Percentiles rank a stretch among this genome's conserved stretches.
Conservation (phyloP, 2,797 vertebrate genomes). For the Fringilla coelebs region DNA sequence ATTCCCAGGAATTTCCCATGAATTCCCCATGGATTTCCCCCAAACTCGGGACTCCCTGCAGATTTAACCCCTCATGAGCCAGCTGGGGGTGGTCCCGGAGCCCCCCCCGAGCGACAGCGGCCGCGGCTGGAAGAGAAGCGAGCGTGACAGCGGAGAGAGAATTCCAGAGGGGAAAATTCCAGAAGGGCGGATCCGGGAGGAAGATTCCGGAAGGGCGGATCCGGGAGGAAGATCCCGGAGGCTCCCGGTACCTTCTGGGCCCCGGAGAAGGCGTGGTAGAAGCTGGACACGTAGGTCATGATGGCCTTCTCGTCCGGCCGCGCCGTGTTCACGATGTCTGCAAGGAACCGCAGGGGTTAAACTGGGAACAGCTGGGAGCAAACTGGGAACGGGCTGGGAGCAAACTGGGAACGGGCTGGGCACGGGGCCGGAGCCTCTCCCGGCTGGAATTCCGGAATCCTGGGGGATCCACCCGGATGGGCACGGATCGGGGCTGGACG, state of each 20-base stretch:
- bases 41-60: rapidly evolving
- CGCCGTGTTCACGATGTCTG: constrained; percentile 96
- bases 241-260: constrained; percentile 77
- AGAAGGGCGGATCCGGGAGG: not conserved
- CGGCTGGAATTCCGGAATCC: not conserved
- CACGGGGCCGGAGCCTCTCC: too few species aligned
- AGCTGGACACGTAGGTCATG: constrained; percentile 98
- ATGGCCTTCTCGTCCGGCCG: constrained; percentile 97
- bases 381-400: not conserved
- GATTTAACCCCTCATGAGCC: not conserved
- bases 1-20: rapidly evolving
- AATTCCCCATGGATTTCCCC: rapidly evolving
- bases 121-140: not conserved
- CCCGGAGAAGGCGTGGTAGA: constrained; percentile 96
- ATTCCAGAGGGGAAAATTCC: not conserved
- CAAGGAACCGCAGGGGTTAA: constrained; percentile 70
- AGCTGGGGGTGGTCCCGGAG: rapidly evolving
- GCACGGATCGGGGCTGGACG: not conserved
- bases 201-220: not conserved
- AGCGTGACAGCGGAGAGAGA: not conserved
- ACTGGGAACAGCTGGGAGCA: not conserved
- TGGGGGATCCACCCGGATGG: not conserved
- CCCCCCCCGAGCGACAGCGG: not conserved
- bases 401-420: not conserved
- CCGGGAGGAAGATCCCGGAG: not conserved